Evolutionary conservation across 2,888 invertebrate genomes (phyloP).

Genomic region (Lepetodrilus schrolli): DNA sequence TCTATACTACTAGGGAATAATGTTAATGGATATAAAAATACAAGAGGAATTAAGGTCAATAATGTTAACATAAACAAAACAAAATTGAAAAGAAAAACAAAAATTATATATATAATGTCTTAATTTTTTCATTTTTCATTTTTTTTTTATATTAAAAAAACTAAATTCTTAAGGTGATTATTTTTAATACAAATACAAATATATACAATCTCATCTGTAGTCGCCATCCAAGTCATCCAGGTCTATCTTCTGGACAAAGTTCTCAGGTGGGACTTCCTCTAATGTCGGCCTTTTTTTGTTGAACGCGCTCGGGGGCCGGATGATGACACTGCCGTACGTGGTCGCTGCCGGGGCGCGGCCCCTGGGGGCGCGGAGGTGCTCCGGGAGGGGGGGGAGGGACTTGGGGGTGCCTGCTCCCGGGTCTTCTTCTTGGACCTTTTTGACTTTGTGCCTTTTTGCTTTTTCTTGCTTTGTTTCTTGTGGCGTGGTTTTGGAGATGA

Average conservation of each 20-base stretch:
- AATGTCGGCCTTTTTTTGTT: conserved; percentile 35
- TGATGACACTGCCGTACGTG: conserved; percentile 11
- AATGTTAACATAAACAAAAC: too few relatives aligned
- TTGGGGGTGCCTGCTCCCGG: neutral
- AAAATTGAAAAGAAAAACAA: too few relatives aligned
- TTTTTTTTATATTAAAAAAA: too few relatives aligned
- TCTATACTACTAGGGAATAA: too few relatives aligned
- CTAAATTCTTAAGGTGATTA: neutral
- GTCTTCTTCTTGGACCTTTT: conserved; percentile 4
- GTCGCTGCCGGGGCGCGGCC: neutral
- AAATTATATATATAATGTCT: too few relatives aligned
- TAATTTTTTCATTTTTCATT: too few relatives aligned
- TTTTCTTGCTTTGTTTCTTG: neutral
- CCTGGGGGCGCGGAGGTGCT: neutral
- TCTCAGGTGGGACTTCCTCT: conserved; percentile 22
- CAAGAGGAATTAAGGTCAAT: too few relatives aligned
- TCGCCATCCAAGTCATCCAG: neutral
- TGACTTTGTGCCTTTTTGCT: neutral
- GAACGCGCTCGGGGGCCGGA: conserved; percentile 38
- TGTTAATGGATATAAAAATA: too few relatives aligned
- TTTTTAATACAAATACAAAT: too few relatives aligned
- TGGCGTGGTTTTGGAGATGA: conserved; percentile 17
- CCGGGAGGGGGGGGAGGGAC: conserved; percentile 26
- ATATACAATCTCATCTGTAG: neutral
- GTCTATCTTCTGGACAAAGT: neutral